These are phyloP conservation scores for Dinomys branickii DNA, from an alignment of 2,113 vertebrate species.

Conservation along the genomic window DNA sequence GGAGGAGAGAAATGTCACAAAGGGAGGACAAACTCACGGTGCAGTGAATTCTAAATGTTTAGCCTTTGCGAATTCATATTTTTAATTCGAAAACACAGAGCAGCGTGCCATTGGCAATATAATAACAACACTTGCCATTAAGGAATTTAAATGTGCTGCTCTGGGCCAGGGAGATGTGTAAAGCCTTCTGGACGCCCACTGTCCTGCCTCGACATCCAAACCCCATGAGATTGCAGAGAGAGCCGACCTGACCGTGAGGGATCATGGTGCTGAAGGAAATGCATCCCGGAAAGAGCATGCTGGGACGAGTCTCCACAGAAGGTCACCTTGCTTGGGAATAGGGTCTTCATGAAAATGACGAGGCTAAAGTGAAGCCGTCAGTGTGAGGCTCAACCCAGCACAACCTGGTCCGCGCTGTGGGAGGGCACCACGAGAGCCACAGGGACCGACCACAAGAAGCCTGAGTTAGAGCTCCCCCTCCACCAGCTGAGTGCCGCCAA, in stretches of 20 bases:
- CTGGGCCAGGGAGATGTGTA: neutral
- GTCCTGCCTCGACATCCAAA: neutral
- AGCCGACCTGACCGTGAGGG: neutral
- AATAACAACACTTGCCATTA: slow-evolving; percentile 11
- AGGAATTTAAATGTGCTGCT: neutral
- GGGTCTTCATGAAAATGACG: neutral
- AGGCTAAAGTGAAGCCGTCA: neutral
- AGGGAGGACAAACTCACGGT: neutral
- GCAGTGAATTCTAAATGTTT: neutral
- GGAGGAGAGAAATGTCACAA: neutral
- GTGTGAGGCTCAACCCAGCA: neutral
- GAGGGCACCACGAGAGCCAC: neutral
- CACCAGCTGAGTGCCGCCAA: neutral
- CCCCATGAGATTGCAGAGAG: neutral
- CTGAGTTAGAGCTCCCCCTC: fast-evolving
- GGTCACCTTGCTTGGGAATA: neutral
- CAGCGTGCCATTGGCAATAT: neutral
- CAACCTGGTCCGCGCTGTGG: neutral
- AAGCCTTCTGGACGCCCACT: neutral
- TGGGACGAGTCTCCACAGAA: neutral
- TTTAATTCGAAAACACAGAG: neutral
- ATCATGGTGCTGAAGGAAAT: neutral
- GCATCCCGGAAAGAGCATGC: fast-evolving
- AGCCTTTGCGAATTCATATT: neutral
- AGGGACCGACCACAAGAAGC: neutral